phyloP scores from a whole-genome alignment of 2,888 invertebrate genomes.

The Druceiella hillmani region DNA sequence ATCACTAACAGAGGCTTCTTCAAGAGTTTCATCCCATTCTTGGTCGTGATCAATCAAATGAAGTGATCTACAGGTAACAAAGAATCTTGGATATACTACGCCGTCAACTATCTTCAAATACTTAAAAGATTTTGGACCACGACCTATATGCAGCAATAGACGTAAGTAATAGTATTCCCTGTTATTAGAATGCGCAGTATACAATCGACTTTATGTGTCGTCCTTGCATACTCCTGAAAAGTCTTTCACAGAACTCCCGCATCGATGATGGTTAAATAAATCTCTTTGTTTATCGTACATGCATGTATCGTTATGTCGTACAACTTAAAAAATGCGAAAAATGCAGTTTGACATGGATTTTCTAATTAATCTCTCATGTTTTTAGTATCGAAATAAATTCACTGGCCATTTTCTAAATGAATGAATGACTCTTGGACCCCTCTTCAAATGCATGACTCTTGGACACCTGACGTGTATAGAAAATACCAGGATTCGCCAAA shows the following conservation, averaged over 20 bases:
- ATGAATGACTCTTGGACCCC: too few species aligned
- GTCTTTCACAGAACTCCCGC: conserved; percentile 21
- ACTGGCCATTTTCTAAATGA: too few species aligned
- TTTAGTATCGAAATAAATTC: too few species aligned
- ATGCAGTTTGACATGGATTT: conserved; percentile 22
- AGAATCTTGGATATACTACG: conserved; percentile 20
- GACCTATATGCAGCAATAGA: conserved; percentile 25
- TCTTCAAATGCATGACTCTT: too few species aligned
- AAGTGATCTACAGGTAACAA: conserved; percentile 22
- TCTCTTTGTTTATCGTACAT: too few species aligned
- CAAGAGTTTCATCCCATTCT: conserved; percentile 25
- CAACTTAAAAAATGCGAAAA: conserved; percentile 18
- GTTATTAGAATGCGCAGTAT: conserved; percentile 20
- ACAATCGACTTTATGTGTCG: conserved; percentile 22
- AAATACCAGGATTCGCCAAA: too few species aligned
- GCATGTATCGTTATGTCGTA: too few species aligned
- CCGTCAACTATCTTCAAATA: conserved; percentile 18
- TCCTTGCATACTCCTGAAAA: conserved; percentile 22
- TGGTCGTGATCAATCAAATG: conserved; percentile 28
- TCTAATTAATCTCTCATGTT: too few species aligned
- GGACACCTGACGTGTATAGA: too few species aligned
- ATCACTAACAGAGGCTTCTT: too few species aligned
- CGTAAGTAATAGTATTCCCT: conserved; percentile 23
- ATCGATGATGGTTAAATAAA: too few species aligned
- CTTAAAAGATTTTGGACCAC: conserved; percentile 27